phyloP scores from a whole-genome alignment of 2,113 vertebrate genomes.

The Lophochroa leadbeateri region DNA sequence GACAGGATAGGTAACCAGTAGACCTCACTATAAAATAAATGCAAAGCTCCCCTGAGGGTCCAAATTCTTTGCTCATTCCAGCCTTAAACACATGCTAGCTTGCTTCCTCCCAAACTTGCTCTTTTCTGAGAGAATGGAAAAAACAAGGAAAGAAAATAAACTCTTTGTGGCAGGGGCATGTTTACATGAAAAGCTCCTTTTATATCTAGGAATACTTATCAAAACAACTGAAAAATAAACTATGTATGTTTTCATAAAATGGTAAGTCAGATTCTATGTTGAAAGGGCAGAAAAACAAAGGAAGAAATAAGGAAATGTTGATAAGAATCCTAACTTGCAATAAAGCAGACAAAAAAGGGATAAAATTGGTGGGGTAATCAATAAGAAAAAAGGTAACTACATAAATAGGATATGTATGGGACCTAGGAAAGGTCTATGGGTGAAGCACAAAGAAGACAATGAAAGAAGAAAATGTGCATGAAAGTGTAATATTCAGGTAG shows the following conservation, averaged over 20 bases:
- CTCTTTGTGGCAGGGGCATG: background rate
- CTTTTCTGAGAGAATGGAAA: background rate
- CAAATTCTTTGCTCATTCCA: background rate
- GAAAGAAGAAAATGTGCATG: background rate
- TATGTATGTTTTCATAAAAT: background rate
- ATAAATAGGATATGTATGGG: background rate
- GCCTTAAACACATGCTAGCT: background rate
- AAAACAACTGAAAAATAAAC: background rate
- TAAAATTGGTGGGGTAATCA: background rate
- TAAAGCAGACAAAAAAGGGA: background rate
- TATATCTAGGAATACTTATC: background rate
- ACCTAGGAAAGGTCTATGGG: background rate
- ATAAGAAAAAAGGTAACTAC: background rate
- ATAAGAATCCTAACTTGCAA: background rate
- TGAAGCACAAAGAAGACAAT: background rate
- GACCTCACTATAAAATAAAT: background rate
- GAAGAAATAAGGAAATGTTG: background rate
- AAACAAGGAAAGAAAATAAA: background rate
- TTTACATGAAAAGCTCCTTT: background rate
- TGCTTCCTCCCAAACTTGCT: background rate
- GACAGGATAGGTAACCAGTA: background rate
- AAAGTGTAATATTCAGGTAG: background rate
- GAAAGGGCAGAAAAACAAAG: background rate
- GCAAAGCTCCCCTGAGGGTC: slow-evolving; percentile 1
- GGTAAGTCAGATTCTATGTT: background rate